phyloP scores from a whole-genome alignment of 2,113 vertebrate genomes.

The Marmota monax region DNA sequence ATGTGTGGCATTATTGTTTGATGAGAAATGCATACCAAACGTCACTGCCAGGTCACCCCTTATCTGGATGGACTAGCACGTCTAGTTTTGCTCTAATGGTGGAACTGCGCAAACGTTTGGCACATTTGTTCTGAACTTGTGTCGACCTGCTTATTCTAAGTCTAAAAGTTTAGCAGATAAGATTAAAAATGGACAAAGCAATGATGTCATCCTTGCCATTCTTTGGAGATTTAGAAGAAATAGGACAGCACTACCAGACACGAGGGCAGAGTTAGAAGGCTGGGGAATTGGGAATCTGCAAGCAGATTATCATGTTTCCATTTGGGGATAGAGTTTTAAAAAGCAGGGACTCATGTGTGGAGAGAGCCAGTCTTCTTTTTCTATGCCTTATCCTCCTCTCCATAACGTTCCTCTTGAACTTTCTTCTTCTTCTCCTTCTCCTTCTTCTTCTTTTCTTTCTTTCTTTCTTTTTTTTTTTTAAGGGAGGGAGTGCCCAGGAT shows the following conservation, averaged over 20 bases:
- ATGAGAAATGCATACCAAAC: background rate
- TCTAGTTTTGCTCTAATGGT: constrained; percentile 5
- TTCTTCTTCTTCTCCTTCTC: no score
- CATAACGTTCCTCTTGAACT: background rate
- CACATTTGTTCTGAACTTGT: constrained; percentile 73
- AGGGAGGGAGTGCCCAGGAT: no score
- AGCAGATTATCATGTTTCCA: background rate
- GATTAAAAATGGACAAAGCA: constrained; percentile 77
- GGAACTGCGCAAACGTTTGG: constrained; percentile 58
- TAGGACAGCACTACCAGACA: constrained; percentile 38
- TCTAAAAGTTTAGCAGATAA: constrained; percentile 72
- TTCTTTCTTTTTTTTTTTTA: no score
- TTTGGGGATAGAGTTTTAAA: background rate
- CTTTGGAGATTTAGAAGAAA: constrained; percentile 74
- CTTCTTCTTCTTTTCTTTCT: no score
- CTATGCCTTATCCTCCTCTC: background rate
- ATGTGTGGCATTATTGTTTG: background rate
- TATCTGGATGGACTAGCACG: background rate
- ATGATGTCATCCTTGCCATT: constrained; percentile 69
- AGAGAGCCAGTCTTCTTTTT: background rate
- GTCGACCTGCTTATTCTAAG: constrained; percentile 77
- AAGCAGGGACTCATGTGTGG: background rate
- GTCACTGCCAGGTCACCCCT: background rate
- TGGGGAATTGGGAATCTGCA: background rate
- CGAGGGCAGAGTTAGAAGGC: background rate